phyloP scores from a whole-genome alignment of 1,140 invertebrate genomes.

The Meloidogyne hapla region DNA sequence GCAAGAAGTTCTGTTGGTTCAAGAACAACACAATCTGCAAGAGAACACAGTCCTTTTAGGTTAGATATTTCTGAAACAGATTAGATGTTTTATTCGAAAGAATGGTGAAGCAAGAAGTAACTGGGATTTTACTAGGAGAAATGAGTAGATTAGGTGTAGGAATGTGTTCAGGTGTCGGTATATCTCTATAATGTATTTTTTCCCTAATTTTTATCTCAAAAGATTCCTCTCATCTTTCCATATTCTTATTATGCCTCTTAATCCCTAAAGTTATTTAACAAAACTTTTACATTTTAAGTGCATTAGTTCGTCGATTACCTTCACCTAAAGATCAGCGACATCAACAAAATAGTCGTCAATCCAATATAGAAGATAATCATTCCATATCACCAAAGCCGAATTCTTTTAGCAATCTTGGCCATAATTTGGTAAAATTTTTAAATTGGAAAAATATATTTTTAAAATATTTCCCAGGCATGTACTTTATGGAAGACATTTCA shows the following conservation, averaged over 20 bases:
- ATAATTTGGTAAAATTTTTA: constrained; percentile 53
- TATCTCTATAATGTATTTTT: not conserved
- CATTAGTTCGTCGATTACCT: constrained; percentile 11
- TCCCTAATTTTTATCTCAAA: not conserved
- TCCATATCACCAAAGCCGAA: constrained; percentile 54
- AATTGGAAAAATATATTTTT: constrained; percentile 33
- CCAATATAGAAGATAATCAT: constrained; percentile 33
- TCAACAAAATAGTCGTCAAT: constrained; percentile 42
- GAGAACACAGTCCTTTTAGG: not conserved
- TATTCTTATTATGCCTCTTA: no score
- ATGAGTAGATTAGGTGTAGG: no score
- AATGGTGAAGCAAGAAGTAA: no score
- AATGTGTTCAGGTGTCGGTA: no score
- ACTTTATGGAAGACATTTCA: constrained; percentile 59
- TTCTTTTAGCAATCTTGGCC: constrained; percentile 62
- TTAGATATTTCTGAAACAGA: no score
- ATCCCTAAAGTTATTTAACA: no score
- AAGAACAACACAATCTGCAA: not conserved
- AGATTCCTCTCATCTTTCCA: no score
- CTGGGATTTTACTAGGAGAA: no score
- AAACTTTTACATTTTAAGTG: constrained; percentile 16
- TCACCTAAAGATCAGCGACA: constrained; percentile 24
- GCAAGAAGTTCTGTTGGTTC: constrained; percentile 3
- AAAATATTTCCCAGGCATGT: no score
- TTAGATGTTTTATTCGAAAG: no score